phyloP scores from a whole-genome alignment of 1,140 invertebrate species.

The Bemisia tabaci region DNA sequence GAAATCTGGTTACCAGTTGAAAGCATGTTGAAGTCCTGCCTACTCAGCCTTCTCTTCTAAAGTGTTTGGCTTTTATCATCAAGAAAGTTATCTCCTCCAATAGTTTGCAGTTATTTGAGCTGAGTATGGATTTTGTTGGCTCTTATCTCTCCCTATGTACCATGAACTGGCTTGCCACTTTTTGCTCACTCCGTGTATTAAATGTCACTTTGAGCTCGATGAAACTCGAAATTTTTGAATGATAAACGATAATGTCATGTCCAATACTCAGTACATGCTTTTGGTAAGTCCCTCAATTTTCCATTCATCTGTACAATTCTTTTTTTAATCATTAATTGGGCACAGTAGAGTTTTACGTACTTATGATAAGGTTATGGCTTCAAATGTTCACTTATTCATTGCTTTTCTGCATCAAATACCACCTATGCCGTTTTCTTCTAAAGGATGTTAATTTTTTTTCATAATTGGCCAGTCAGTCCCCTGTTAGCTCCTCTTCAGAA shows the following conservation, averaged over 20 bases:
- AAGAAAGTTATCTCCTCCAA: background rate
- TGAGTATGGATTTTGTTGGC: background rate
- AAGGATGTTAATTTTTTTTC: too few relatives aligned
- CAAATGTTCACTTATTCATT: too few relatives aligned
- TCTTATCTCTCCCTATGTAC: background rate
- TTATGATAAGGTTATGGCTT: too few relatives aligned
- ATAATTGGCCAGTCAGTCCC: too few relatives aligned
- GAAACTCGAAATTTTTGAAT: background rate
- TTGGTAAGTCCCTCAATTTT: background rate
- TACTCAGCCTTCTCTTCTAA: background rate
- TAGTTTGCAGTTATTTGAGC: background rate
- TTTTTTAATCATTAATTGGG: too few relatives aligned
- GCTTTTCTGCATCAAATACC: too few relatives aligned
- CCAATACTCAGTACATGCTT: background rate
- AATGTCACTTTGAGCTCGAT: background rate
- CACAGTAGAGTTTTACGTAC: too few relatives aligned
- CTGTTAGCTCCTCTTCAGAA: too few relatives aligned
- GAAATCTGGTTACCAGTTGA: background rate
- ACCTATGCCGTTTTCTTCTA: too few relatives aligned
- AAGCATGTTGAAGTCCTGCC: too few relatives aligned
- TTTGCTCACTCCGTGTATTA: background rate
- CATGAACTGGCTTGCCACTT: background rate
- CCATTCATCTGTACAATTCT: too few relatives aligned
- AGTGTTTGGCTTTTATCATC: background rate
- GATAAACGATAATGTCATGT: background rate